phyloP scores from a whole-genome alignment of 2,888 invertebrate species.

The Pandemis heparana region DNA sequence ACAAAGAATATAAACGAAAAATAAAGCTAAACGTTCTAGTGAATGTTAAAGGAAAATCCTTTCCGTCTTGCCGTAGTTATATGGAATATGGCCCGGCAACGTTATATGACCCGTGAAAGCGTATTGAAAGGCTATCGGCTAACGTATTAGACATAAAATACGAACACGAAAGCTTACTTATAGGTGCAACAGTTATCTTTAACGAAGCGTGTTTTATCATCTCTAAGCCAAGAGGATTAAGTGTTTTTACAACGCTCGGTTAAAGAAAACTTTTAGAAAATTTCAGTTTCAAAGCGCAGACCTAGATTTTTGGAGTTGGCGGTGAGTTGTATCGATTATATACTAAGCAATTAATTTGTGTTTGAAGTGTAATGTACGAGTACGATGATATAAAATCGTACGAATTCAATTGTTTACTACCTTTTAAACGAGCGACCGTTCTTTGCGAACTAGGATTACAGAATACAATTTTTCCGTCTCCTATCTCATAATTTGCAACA shows the following conservation, averaged over 20 bases:
- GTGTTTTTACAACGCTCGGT: background rate
- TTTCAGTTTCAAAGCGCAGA: no score
- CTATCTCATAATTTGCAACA: constrained; percentile 25
- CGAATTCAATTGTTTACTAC: no score
- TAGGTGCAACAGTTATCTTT: constrained; percentile 41
- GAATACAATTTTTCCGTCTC: background rate
- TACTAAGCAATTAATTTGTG: background rate
- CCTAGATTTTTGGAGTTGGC: no score
- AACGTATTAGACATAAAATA: constrained; percentile 52
- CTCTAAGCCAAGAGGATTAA: background rate
- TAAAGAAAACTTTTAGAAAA: no score
- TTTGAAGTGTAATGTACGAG: background rate
- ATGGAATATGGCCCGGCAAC: constrained; percentile 45
- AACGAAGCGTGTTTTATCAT: constrained; percentile 26
- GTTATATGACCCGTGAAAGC: constrained; percentile 64
- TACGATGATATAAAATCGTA: no score
- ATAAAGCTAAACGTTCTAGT: constrained; percentile 8
- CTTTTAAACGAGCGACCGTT: no score
- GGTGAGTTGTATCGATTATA: no score
- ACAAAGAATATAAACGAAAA: constrained; percentile 2
- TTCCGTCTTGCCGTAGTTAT: constrained; percentile 20
- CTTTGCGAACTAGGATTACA: background rate
- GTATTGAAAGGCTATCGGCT: constrained; percentile 56
- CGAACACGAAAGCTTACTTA: constrained; percentile 68
- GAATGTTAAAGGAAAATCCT: constrained; percentile 22